Conservation (phyloP, 2,888 invertebrate genomes). For the Diogma glabrata region DNA sequence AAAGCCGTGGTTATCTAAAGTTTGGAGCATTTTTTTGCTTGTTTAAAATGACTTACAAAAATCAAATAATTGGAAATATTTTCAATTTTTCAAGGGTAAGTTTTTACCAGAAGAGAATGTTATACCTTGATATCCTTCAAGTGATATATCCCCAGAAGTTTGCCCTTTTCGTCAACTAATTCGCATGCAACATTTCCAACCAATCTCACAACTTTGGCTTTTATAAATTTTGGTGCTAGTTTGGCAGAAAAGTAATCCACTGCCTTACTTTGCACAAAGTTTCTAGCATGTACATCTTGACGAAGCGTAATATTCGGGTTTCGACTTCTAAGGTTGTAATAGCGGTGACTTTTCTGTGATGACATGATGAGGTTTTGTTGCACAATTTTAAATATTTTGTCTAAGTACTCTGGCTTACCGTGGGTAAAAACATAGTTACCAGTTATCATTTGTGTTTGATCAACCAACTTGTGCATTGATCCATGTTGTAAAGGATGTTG, state of each 20-base stretch:
- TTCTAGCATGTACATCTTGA: background rate
- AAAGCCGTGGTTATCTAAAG: too few relatives aligned
- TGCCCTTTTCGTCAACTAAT: background rate
- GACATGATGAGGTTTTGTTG: background rate
- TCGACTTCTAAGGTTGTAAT: background rate
- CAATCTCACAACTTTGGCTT: background rate
- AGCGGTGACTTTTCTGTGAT: background rate
- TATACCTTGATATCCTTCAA: background rate
- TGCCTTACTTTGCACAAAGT: background rate
- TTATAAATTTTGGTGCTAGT: background rate
- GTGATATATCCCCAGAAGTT: background rate
- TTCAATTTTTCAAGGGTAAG: too few relatives aligned
- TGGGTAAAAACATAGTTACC: background rate
- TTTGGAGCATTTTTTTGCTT: too few relatives aligned
- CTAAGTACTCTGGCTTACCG: background rate
- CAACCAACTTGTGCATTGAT: background rate
- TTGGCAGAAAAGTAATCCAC: background rate
- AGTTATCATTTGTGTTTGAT: background rate
- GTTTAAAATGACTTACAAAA: too few relatives aligned
- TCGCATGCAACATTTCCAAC: background rate
- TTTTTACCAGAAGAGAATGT: too few relatives aligned
- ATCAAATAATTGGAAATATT: too few relatives aligned
- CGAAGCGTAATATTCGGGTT: background rate
- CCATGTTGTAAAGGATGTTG: background rate
- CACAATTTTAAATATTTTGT: background rate